Percentiles rank a stretch among this genome's conserved stretches.
phyloP scores from a whole-genome alignment of 1,140 invertebrate species.

The Wasmannia auropunctata region DNA sequence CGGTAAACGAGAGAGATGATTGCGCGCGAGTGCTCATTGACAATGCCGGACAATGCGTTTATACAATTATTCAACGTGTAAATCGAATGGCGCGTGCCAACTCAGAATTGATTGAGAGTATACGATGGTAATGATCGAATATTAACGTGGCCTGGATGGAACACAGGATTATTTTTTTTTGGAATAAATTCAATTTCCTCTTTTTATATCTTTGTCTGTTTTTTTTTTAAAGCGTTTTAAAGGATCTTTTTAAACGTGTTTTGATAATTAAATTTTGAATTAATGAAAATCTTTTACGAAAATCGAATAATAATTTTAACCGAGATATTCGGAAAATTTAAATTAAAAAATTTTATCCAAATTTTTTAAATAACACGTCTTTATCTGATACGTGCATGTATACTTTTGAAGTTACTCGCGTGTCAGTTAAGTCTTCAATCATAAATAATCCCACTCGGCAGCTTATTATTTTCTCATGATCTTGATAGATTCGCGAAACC shows the following conservation, averaged over 20 bases:
- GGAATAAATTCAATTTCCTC: neutral
- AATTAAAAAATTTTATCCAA: neutral
- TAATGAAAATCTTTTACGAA: neutral
- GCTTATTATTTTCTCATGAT: conserved; percentile 16
- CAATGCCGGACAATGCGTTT: conserved; percentile 19
- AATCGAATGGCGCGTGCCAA: neutral
- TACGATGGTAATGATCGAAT: neutral
- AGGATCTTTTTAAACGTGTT: neutral
- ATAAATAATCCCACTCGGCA: neutral
- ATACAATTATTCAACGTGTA: conserved; percentile 21
- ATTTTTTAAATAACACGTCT: neutral
- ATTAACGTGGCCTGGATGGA: neutral
- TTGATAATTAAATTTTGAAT: neutral
- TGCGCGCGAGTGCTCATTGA: conserved; percentile 4
- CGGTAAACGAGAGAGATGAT: neutral
- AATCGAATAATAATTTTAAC: neutral
- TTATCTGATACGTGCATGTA: neutral
- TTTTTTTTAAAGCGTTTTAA: neutral
- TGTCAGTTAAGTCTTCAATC: neutral
- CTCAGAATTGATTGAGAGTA: conserved; percentile 10
- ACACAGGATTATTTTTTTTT: neutral
- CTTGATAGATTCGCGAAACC: neutral
- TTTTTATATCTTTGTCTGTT: neutral
- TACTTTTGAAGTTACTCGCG: neutral
- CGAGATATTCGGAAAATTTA: neutral